These are phyloP conservation scores for Aurelia aurita DNA, from an alignment of 30 jellyfish, hydroid and myxozoan species.

Conservation along the genomic window DNA sequence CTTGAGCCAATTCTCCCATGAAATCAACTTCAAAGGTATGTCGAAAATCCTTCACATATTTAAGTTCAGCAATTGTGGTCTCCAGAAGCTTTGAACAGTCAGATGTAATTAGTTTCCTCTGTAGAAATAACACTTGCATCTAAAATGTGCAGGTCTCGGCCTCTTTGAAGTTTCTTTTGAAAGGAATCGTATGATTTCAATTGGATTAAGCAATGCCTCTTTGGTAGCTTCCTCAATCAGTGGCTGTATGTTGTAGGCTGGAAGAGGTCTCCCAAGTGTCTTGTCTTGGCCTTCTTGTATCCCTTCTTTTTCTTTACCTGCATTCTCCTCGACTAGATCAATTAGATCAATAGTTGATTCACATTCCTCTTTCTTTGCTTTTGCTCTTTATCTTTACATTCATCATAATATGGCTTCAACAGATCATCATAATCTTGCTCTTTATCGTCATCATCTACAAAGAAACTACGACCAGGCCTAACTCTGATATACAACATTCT, in stretches of 20 bases:
- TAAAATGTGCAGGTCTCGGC: constrained; percentile 47
- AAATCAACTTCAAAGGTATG: constrained; percentile 61
- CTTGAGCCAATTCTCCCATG: constrained; percentile 61
- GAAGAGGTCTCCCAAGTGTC: neutral
- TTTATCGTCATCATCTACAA: no score
- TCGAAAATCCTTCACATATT: constrained; percentile 20
- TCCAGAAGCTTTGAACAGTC: constrained; percentile 41
- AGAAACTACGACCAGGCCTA: no score
- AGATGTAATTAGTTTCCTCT: constrained; percentile 54
- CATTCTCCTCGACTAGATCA: no score
- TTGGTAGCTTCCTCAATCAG: neutral
- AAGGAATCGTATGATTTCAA: constrained; percentile 31
- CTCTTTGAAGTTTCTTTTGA: constrained; percentile 35
- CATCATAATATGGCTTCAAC: no score
- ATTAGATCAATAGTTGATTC: no score
- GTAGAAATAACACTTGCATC: constrained; percentile 2
- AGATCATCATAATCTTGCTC: no score
- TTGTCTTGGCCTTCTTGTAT: neutral
- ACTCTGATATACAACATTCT: constrained; percentile 29
- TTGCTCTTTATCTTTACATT: no score
- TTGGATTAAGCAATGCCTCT: constrained; percentile 25
- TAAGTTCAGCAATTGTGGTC: constrained; percentile 54
- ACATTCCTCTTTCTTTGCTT: no score
- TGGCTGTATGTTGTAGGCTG: neutral
- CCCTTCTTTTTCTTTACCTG: neutral